These are phyloP conservation scores for Aurelia sp. DNA, from an alignment of 30 jellyfish, hydroid and myxozoan genomes.

Conservation along the genomic window DNA sequence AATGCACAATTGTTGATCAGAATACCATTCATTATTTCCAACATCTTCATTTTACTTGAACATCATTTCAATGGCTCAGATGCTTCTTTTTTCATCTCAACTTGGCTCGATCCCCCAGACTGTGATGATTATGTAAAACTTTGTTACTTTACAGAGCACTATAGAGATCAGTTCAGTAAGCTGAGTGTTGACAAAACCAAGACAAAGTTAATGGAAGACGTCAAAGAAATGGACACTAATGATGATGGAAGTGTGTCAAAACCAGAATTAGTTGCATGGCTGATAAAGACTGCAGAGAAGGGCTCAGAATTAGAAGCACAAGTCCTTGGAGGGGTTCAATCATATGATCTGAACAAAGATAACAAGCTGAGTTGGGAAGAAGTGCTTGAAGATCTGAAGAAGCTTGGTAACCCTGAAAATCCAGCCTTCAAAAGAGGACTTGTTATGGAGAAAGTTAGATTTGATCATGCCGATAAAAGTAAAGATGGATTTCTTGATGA, in stretches of 20 bases:
- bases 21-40: too few species aligned
- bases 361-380: conserved; percentile 66
- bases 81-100: too few species aligned
- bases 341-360: conserved; percentile 41
- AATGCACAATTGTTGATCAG: too few species aligned
- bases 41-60: too few species aligned
- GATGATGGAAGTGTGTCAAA: conserved; percentile 50
- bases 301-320: conserved; percentile 54
- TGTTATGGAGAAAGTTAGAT: conserved; percentile 51
- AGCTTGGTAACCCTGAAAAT: conserved; percentile 53
- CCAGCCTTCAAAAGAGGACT: conserved; percentile 53
- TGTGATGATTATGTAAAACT: too few species aligned
- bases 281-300: conserved; percentile 45
- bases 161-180: conserved; percentile 20
- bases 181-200: conserved; percentile 29
- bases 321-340: conserved; percentile 35
- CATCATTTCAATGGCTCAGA: too few species aligned
- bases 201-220: conserved; percentile 32
- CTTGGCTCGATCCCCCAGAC: too few species aligned
- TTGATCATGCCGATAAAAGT: conserved; percentile 54
- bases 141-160: conserved; percentile 23
- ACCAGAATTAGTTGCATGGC: conserved; percentile 44
- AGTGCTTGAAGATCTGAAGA: conserved; percentile 50
- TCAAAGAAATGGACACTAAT: conserved; percentile 47
- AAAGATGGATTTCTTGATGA: conserved; percentile 48